Conservation (phyloP, 2,797 vertebrate species). For the Aldrovandia affinis region DNA sequence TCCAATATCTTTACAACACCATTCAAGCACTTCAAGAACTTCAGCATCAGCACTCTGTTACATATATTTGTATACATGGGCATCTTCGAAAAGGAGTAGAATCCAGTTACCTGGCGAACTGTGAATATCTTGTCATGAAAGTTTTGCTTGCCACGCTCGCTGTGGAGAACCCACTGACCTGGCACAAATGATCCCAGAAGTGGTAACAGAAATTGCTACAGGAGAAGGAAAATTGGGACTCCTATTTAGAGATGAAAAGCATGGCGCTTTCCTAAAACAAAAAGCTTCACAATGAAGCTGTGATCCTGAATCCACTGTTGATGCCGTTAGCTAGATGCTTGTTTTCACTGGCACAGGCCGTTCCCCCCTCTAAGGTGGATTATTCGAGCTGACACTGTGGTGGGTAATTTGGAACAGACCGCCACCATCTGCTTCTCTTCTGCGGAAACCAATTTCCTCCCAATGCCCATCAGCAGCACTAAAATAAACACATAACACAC, state of each 20-base stretch:
- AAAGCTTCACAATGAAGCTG: not conserved
- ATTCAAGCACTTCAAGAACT: not conserved
- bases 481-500: constrained; percentile 29
- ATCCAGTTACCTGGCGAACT: not conserved
- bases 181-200: not conserved
- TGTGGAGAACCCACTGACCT: not conserved
- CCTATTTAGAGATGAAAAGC: not conserved
- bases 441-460: constrained; percentile 34
- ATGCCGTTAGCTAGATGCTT: not conserved
- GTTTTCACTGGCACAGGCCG: not conserved
- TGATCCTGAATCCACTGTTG: not conserved
- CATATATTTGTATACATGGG: not conserved
- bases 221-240: not conserved
- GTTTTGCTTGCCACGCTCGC: not conserved
- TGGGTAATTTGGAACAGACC: constrained; percentile 45
- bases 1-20: not conserved
- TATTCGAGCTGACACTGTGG: constrained; percentile 42
- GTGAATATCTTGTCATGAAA: not conserved
- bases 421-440: constrained; percentile 49
- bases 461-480: constrained; percentile 12
- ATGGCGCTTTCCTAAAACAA: not conserved
- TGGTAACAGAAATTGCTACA: not conserved
- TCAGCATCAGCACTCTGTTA: not conserved
- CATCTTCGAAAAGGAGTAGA: not conserved
- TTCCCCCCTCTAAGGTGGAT: constrained; percentile 19